Conservation (phyloP, 2,888 invertebrate genomes). For the Diachrysia chrysitis region DNA sequence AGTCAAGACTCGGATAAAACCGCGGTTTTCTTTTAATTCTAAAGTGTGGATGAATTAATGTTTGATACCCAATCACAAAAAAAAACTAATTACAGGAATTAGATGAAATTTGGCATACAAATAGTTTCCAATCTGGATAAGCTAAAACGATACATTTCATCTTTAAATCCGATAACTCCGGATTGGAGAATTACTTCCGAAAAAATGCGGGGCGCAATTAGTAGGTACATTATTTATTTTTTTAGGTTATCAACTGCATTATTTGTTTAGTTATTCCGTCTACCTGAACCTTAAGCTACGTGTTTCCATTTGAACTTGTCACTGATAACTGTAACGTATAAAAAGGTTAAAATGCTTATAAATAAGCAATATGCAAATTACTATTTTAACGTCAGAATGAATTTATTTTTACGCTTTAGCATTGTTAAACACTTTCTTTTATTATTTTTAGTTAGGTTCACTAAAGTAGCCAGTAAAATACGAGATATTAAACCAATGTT, state of each 20-base stretch:
- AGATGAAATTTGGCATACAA: no score
- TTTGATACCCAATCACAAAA: no score
- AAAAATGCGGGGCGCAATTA: no score
- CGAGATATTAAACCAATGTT: not conserved
- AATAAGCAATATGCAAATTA: slow-evolving; percentile 43
- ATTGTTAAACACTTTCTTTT: not conserved
- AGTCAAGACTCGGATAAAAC: no score
- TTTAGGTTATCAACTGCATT: not conserved
- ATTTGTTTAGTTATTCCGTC: slow-evolving; percentile 5
- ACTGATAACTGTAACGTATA: slow-evolving; percentile 46
- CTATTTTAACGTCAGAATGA: slow-evolving; percentile 34
- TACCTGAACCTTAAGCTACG: slow-evolving; percentile 8
- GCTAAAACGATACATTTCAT: no score
- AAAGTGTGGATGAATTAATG: no score
- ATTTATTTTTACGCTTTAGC: slow-evolving; percentile 37
- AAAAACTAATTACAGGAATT: no score
- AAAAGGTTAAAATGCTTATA: slow-evolving; percentile 30
- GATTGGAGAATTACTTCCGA: no score
- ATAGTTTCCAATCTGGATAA: no score
- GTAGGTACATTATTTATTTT: no score
- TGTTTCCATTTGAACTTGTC: slow-evolving; percentile 47
- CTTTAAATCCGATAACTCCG: no score
- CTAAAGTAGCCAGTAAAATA: not conserved
- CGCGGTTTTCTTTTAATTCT: no score
- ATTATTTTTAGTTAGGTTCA: not conserved